phyloP scores from a whole-genome alignment of 2,113 vertebrate genomes.

The Zonotrichia leucophrys region DNA sequence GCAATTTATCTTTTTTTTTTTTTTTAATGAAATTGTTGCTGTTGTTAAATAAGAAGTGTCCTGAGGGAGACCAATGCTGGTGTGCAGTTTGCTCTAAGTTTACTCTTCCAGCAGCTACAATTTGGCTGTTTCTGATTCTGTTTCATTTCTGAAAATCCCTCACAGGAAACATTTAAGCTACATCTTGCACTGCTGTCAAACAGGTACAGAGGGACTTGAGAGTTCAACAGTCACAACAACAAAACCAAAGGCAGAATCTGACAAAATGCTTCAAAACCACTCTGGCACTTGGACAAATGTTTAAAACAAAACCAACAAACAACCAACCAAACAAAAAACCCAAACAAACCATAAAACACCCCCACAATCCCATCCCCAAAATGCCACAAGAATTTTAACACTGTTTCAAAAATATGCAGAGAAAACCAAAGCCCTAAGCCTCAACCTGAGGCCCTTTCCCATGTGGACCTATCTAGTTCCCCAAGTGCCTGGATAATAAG shows the following conservation, averaged over 20 bases:
- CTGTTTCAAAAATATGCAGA: background rate
- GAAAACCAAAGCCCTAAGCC: background rate
- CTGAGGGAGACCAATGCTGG: background rate
- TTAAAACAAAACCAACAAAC: background rate
- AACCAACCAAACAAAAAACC: background rate
- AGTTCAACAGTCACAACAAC: background rate
- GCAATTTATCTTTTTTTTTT: too few species aligned
- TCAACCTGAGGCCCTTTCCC: background rate
- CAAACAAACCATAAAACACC: background rate
- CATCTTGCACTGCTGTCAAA: too few species aligned
- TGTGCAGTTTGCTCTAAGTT: background rate
- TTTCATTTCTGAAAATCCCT: background rate
- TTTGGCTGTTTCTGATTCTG: background rate
- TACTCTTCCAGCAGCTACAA: background rate
- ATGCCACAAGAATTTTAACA: background rate
- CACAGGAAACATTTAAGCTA: fast-evolving
- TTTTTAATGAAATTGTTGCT: too few species aligned
- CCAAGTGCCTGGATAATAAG: background rate
- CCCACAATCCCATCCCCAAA: background rate
- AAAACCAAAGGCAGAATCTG: background rate
- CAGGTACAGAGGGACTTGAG: fast-evolving
- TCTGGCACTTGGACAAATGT: background rate
- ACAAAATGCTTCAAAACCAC: background rate
- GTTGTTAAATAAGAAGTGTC: background rate
- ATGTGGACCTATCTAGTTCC: background rate